Evolutionary conservation across 2,888 invertebrate genomes (phyloP).

Genomic region (Leptinotarsa juncta): DNA sequence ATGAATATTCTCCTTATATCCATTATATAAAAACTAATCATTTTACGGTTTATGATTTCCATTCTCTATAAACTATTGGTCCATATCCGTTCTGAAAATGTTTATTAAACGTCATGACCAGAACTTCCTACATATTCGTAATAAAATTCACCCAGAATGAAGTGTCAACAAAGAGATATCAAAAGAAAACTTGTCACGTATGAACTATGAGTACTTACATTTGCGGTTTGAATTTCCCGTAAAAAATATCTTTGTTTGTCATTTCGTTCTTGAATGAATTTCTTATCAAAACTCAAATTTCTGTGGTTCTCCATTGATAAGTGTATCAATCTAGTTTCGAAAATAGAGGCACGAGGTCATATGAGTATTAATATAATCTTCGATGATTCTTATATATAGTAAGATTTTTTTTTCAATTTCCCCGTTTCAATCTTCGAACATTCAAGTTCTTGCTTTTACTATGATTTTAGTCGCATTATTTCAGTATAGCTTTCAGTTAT

Average conservation of each 20-base stretch:
- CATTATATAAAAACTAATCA: constrained; percentile 21
- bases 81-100: constrained; percentile 1
- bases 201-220: too few relatives aligned
- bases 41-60: constrained; percentile 18
- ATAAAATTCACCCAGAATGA: background rate
- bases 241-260: background rate
- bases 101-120: constrained; percentile 6
- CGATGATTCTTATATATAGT: too few relatives aligned
- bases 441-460: too few relatives aligned
- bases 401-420: too few relatives aligned
- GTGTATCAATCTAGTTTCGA: too few relatives aligned
- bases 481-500: too few relatives aligned
- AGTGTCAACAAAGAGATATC: background rate
- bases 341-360: too few relatives aligned
- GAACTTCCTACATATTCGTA: background rate
- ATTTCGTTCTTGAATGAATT: background rate
- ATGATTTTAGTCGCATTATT: too few relatives aligned
- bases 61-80: constrained; percentile 13
- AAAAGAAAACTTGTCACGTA: background rate
- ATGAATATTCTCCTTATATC: constrained; percentile 4
- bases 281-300: background rate
- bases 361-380: too few relatives aligned
- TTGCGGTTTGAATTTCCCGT: too few relatives aligned
- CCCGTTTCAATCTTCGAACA: too few relatives aligned
- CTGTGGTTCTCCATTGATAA: too few relatives aligned